Conservation (phyloP, 2,113 vertebrate genomes). For the Triplophysa siluroides region DNA sequence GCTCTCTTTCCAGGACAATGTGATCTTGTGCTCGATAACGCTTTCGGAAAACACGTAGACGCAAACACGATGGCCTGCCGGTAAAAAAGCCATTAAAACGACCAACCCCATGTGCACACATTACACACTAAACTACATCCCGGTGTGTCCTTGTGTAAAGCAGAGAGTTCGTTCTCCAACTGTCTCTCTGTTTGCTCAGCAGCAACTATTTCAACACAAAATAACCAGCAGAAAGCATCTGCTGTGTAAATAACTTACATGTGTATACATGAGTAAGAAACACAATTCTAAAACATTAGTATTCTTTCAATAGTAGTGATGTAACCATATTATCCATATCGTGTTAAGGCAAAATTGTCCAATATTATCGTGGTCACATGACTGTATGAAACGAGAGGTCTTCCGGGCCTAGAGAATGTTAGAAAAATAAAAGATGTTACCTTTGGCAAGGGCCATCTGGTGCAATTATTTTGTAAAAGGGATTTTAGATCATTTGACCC, state of each 20-base stretch:
- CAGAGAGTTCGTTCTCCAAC: background rate
- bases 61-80: background rate
- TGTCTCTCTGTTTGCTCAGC: background rate
- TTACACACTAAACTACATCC: background rate
- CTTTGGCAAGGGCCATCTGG: too few relatives aligned
- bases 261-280: background rate
- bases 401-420: too few relatives aligned
- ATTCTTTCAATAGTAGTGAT: too few relatives aligned
- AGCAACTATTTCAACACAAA: constrained; percentile 26
- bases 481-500: too few relatives aligned
- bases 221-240: constrained; percentile 10
- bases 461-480: too few relatives aligned
- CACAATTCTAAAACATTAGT: too few relatives aligned
- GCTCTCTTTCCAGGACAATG: constrained; percentile 7
- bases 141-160: constrained; percentile 19
- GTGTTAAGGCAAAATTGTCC: too few relatives aligned
- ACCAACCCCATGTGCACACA: constrained; percentile 21
- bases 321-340: too few relatives aligned
- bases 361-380: too few relatives aligned
- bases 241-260: background rate
- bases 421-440: too few relatives aligned
- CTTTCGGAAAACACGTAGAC: background rate
- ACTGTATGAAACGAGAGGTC: too few relatives aligned
- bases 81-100: background rate
- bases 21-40: background rate